Percentiles rank a stretch among this genome's conserved stretches.
phyloP scores from a whole-genome alignment of 2,888 invertebrate species.

The Lycocerus yunnanus region DNA sequence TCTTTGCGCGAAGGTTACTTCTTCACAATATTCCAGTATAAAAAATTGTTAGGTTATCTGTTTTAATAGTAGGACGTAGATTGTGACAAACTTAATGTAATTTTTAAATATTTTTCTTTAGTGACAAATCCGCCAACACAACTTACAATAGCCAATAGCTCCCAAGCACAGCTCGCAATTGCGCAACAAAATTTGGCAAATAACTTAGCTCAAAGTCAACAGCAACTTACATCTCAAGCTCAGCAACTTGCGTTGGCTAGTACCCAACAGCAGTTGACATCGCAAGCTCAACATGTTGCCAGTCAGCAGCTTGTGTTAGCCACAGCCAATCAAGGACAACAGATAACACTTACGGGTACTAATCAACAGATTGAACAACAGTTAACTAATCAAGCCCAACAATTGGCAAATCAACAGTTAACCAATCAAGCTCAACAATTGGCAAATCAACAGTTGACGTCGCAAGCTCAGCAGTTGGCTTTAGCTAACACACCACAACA shows the following conservation, averaged over 20 bases:
- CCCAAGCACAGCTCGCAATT: constrained; percentile 53
- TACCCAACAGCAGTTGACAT: constrained; percentile 46
- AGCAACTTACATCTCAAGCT: constrained; percentile 47
- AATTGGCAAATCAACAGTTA: constrained; percentile 43
- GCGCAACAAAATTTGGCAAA: constrained; percentile 53
- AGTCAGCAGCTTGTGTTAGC: constrained; percentile 44
- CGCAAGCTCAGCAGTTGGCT: constrained; percentile 42
- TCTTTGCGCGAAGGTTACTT: no score
- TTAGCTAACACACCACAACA: constrained; percentile 46
- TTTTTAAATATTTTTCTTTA: not conserved
- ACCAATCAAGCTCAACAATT: constrained; percentile 49
- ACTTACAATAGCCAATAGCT: constrained; percentile 51
- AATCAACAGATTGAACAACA: constrained; percentile 53
- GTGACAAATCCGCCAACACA: constrained; percentile 51
- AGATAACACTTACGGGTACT: constrained; percentile 50
- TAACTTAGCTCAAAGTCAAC: constrained; percentile 48
- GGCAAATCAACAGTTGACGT: constrained; percentile 48
- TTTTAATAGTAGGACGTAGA: not conserved
- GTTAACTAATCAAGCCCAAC: constrained; percentile 52
- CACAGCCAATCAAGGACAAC: constrained; percentile 47
- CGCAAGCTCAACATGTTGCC: constrained; percentile 44
- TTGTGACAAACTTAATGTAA: not conserved
- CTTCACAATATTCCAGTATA: no score
- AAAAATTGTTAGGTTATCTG: no score
- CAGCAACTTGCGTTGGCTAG: constrained; percentile 51